Evolutionary conservation across 2,113 vertebrate genomes (phyloP).

Genomic region (Prunella himalayana): DNA sequence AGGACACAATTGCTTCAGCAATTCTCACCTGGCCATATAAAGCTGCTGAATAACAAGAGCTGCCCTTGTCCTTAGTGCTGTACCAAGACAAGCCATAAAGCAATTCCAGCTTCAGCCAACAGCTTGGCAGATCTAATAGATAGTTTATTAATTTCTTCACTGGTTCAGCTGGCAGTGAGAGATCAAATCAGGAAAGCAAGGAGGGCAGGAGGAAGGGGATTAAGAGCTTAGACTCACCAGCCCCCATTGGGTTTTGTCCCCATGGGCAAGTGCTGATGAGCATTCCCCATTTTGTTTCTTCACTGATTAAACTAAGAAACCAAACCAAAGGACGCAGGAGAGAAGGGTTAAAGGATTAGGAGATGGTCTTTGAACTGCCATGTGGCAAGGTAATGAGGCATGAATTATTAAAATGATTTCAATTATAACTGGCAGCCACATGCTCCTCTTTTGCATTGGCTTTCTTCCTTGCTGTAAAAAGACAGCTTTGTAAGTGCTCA

Average conservation of each 20-base stretch:
- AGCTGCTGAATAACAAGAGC: neutral
- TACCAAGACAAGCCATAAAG: neutral
- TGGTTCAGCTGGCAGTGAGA: neutral
- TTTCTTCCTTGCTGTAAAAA: neutral
- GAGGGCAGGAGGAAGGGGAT: neutral
- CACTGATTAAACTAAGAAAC: slow-evolving; percentile 29
- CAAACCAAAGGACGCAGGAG: slow-evolving; percentile 25
- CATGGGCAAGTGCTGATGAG: neutral
- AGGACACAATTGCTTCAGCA: neutral
- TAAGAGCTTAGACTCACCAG: neutral
- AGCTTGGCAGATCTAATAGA: neutral
- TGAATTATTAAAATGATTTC: slow-evolving; percentile 63
- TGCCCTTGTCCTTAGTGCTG: neutral
- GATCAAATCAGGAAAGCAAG: neutral
- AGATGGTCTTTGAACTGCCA: slow-evolving; percentile 56
- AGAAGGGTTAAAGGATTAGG: slow-evolving; percentile 56
- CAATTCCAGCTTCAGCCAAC: neutral
- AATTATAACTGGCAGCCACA: slow-evolving; percentile 49
- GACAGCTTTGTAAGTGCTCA: neutral
- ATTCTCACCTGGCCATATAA: neutral
- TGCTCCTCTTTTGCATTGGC: neutral
- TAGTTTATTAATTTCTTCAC: neutral
- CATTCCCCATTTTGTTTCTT: slow-evolving; percentile 2
- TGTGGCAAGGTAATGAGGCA: slow-evolving; percentile 59
- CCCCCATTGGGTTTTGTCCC: neutral